A percentile compares a stretch with the other conserved stretches of the same genome.
Evolutionary conservation across 2,113 vertebrate genomes (phyloP).

Genomic region (cat (Felis catus)): DNA sequence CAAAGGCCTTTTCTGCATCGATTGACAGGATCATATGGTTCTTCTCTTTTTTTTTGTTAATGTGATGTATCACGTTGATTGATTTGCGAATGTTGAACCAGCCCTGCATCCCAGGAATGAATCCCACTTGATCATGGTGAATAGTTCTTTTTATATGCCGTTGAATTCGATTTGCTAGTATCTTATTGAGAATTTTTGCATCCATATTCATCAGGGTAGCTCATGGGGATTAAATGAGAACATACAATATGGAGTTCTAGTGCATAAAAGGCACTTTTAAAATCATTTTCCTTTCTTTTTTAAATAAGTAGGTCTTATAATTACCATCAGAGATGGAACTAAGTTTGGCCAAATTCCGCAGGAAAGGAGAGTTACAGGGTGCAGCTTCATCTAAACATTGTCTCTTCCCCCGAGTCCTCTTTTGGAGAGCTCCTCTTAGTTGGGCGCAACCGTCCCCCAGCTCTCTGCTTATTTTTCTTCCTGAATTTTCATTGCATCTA

Average conservation of each 20-base stretch:
- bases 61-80: too few species aligned
- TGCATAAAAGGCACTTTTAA: not conserved
- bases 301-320: not conserved
- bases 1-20: too few species aligned
- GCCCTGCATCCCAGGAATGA: too few species aligned
- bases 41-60: too few species aligned
- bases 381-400: not conserved
- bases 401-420: not conserved
- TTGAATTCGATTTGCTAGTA: too few species aligned
- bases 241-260: not conserved
- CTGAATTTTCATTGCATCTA: not conserved
- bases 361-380: not conserved
- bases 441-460: not conserved
- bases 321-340: not conserved
- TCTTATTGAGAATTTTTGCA: too few species aligned
- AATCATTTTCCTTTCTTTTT: not conserved
- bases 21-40: too few species aligned
- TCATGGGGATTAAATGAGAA: not conserved
- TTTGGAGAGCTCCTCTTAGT: not conserved
- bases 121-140: too few species aligned
- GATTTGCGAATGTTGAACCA: too few species aligned
- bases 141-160: too few species aligned
- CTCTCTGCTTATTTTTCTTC: not conserved
- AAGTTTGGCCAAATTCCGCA: not conserved
- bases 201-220: too few species aligned